Base-by-base conservation (phyloP, 2,888 invertebrate genomes). In the Podabrus alpinus region DNA sequence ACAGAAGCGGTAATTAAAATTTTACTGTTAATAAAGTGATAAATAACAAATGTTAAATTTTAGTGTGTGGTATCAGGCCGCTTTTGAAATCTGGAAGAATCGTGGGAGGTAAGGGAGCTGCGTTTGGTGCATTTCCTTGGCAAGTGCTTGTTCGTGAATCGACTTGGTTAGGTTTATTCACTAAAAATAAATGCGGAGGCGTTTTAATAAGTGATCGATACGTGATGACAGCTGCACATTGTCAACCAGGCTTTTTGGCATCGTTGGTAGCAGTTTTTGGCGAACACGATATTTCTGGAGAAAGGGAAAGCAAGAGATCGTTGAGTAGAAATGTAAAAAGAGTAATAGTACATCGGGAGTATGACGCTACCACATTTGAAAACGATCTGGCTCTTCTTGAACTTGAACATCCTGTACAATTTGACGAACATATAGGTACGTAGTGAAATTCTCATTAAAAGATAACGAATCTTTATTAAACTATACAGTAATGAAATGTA, bases 111-210 rank as follows among this genome's bases (percentile, higher is more conserved):
- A 95, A 95, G 87, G 94, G 94, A 72, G 92, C 96, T 0, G 90
- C 90, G 4, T 96, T 96, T 83, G 97, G 97, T 2, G 94, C 94
- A 83, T 97, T 94, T 92, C 97, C 97, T 0, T 97, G 97, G 97
- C 97, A 97, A 84, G 97, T 96, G 1, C 89, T 97, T 21, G 95
- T 97, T 0, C 90, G 96, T 59, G 97, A 97, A 87, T 95, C 96
- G 1, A 97, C 97, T 0, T 97, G 97, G 97, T 89, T 97, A 62
- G 97, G 97, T 0, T 91, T 97, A 16, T 96, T 97, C 87, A 96
- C 96, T 67, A 97, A 97, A 87, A 97, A 97, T 88, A 97, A 97
- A 87, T 97, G 97, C 84, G 97, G 97, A 1, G 97, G 97, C 2
- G 97, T 97, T 0, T 90, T 97, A n/a, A 95, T 97, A 82, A 94